A percentile compares a stretch with the other conserved stretches of the same genome.
phyloP scores from a whole-genome alignment of 1,140 invertebrate species.

The Heliconius hewitsoni region DNA sequence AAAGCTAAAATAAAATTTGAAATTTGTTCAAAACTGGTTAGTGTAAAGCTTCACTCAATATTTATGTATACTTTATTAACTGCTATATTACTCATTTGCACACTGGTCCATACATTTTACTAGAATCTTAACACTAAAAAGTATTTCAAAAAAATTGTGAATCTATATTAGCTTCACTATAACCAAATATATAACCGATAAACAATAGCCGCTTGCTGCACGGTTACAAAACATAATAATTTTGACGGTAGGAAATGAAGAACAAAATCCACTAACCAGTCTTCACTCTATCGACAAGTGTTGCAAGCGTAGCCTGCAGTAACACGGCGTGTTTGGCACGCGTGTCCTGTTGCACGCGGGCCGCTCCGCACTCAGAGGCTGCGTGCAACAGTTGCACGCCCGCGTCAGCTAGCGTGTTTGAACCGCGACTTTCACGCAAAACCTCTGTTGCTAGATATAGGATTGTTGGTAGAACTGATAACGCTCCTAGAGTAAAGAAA shows the following conservation, averaged over 20 bases:
- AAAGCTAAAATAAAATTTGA: too few relatives aligned
- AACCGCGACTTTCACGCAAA: constrained; percentile 87
- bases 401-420: constrained; percentile 81
- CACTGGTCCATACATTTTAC: too few relatives aligned
- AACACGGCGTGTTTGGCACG: constrained; percentile 87
- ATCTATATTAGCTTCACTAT: too few relatives aligned
- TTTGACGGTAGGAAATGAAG: not conserved
- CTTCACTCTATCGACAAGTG: constrained; percentile 94
- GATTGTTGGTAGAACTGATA: constrained; percentile 94
- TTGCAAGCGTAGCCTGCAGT: constrained; percentile 92
- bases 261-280: constrained; percentile 80
- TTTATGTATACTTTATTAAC: too few relatives aligned
- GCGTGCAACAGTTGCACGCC: constrained; percentile 83
- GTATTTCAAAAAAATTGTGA: too few relatives aligned
- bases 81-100: too few relatives aligned
- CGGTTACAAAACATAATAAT: too few relatives aligned
- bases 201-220: too few relatives aligned
- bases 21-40: too few relatives aligned
- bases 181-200: too few relatives aligned
- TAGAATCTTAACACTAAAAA: too few relatives aligned
- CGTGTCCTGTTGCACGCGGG: constrained; percentile 50
- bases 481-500: constrained; percentile 83
- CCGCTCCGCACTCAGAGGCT: constrained; percentile 70
- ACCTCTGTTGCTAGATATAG: constrained; percentile 95
- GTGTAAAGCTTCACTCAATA: too few relatives aligned